A percentile compares a stretch with the other conserved stretches of the same genome.
Conservation (phyloP, 2,113 vertebrate species). For the Sinocyclocheilus grahami region DNA sequence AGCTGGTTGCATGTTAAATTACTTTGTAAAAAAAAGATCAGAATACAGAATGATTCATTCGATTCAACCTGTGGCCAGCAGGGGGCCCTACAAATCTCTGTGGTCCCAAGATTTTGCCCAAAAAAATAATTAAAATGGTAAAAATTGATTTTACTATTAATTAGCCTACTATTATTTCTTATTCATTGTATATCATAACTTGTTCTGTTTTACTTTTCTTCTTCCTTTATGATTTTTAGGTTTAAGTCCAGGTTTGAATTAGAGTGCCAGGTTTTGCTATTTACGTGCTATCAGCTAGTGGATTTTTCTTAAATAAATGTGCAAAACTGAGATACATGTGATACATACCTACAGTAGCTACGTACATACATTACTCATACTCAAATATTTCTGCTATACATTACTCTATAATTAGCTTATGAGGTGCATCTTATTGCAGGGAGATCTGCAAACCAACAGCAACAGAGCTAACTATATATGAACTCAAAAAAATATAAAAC, state of each 20-base stretch:
- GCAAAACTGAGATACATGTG: not conserved
- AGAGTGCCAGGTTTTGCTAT: not conserved
- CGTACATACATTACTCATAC: not conserved
- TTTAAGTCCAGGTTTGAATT: not conserved
- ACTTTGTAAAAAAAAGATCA: not conserved
- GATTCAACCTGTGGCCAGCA: not conserved
- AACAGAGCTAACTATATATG: not conserved
- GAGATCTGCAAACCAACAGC: not conserved
- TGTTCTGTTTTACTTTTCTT: not conserved
- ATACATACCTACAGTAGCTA: not conserved
- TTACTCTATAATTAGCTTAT: not conserved
- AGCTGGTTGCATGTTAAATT: not conserved
- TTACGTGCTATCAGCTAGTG: not conserved
- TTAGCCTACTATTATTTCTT: not conserved
- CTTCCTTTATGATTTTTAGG: not conserved
- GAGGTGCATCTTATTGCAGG: not conserved
- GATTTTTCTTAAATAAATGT: not conserved
- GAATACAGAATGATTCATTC: not conserved
- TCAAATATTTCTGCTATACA: not conserved
- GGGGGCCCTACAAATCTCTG: not conserved
- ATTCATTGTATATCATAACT: not conserved
- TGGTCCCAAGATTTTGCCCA: too few species aligned
- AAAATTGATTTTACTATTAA: not conserved
- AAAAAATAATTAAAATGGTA: too few species aligned
- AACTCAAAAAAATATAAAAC: not conserved